Conservation (phyloP, 2,113 vertebrate genomes). For the Pygathrix nemaeus region DNA sequence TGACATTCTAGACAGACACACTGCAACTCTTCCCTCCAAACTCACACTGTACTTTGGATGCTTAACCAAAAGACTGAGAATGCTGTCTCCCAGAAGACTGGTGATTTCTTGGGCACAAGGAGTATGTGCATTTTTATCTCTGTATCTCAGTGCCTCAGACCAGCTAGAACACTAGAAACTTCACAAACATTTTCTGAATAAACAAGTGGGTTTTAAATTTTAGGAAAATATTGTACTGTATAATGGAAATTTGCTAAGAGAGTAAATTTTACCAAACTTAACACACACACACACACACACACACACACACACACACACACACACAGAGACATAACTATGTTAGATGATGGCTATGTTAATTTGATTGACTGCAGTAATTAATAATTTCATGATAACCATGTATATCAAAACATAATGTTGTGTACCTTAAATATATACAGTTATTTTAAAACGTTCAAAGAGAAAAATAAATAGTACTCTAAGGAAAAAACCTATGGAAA, state of each 20-base stretch:
- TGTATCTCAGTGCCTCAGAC: neutral
- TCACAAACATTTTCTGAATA: neutral
- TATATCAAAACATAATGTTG: neutral
- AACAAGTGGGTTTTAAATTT: neutral
- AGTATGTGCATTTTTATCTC: neutral
- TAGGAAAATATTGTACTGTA: neutral
- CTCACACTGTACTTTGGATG: neutral
- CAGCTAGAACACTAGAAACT: neutral
- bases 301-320: neutral
- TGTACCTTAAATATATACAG: neutral
- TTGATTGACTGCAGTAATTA: neutral
- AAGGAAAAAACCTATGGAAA: neutral
- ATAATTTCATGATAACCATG: neutral
- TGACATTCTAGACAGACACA: neutral
- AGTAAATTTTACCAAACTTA: neutral
- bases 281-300: neutral
- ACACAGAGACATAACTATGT: neutral
- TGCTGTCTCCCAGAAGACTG: neutral
- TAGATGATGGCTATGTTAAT: neutral
- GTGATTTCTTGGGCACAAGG: neutral
- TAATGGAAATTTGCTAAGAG: neutral
- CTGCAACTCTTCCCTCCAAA: neutral
- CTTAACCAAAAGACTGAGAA: neutral
- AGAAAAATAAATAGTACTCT: neutral
- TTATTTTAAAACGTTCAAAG: neutral